A percentile compares a stretch with the other conserved stretches of the same genome.
Conservation (phyloP, 2,888 invertebrate species). For the Apodemia zela region DNA sequence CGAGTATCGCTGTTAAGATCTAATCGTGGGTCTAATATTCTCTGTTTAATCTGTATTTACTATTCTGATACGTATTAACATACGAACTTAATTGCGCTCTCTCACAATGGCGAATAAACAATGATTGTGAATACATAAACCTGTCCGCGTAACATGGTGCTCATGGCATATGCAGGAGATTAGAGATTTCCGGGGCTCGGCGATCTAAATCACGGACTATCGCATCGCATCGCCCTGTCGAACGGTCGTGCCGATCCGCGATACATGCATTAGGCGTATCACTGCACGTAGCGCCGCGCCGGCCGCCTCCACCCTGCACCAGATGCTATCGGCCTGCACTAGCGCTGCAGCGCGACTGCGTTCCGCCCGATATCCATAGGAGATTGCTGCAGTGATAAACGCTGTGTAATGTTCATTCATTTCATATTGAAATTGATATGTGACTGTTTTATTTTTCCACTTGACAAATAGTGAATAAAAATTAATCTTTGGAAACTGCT, state of each 20-base stretch:
- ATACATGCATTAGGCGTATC: conserved; percentile 31
- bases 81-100: conserved; percentile 12
- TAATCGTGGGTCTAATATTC: neutral
- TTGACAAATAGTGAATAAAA: neutral
- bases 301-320: conserved; percentile 16
- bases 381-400: neutral
- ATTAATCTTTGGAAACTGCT: no score
- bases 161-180: conserved; percentile 17
- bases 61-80: conserved; percentile 1
- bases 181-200: conserved; percentile 21
- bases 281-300: conserved; percentile 19
- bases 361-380: neutral
- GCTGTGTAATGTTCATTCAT: no score
- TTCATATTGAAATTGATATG: neutral
- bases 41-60: neutral
- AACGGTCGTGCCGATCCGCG: conserved; percentile 30
- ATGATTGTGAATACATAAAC: conserved; percentile 15
- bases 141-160: conserved; percentile 13
- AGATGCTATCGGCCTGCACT: conserved; percentile 17
- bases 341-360: neutral
- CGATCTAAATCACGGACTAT: conserved; percentile 29
- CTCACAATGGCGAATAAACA: conserved; percentile 17
- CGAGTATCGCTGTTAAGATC: neutral
- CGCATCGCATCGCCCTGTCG: conserved; percentile 25
- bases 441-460: neutral